Evolutionary conservation across 2,113 vertebrate genomes (phyloP).

Genomic region (Pimephales promelas): DNA sequence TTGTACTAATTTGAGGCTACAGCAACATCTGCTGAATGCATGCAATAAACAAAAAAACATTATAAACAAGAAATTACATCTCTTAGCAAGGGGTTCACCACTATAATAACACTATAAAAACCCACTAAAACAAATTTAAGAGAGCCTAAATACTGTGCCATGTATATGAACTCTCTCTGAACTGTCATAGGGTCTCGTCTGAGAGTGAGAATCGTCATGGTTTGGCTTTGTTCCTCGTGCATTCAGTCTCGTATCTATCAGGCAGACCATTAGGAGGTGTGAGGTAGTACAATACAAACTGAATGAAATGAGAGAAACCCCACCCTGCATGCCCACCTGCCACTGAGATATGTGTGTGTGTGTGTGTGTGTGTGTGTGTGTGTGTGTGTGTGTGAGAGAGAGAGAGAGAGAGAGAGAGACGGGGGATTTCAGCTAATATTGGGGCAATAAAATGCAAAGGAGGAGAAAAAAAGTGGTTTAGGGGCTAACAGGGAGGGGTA

Average conservation of each 20-base stretch:
- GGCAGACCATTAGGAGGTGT: constrained; percentile 31
- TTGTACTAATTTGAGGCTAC: not conserved
- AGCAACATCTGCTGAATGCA: not conserved
- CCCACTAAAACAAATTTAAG: no score
- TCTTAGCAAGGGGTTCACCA: not conserved
- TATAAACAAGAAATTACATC: no score
- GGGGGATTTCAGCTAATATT: constrained; percentile 41
- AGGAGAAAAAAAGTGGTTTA: constrained; percentile 14
- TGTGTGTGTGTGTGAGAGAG: no score
- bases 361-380: not conserved
- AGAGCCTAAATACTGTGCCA: no score
- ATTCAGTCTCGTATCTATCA: constrained; percentile 43
- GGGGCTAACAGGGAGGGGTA: constrained; percentile 22
- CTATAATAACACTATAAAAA: not conserved
- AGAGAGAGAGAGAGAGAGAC: not conserved
- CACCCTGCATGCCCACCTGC: constrained; percentile 24
- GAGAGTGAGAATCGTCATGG: not conserved
- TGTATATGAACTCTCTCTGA: not conserved
- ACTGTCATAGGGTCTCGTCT: no score
- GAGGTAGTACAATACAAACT: constrained; percentile 37
- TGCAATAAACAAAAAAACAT: not conserved
- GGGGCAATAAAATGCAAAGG: constrained; percentile 56
- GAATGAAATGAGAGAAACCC: constrained; percentile 41
- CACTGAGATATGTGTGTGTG: not conserved
- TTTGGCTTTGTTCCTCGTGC: constrained; percentile 29